phyloP scores from a whole-genome alignment of 2,797 vertebrate species.

The Silurus aristotelis region DNA sequence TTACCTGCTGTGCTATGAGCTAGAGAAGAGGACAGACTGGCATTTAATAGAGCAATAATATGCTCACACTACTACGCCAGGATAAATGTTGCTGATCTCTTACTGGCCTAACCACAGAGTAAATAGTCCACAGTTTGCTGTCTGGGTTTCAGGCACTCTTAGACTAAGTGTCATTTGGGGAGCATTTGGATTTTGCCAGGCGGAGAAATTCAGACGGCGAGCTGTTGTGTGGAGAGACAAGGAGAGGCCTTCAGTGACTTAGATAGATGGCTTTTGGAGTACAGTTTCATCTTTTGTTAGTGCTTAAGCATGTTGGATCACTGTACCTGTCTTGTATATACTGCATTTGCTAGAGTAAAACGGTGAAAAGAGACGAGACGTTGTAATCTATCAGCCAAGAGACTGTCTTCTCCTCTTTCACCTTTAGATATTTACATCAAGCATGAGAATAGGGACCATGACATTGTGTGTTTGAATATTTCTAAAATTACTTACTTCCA shows the following conservation, averaged over 20 bases:
- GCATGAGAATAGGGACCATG: neutral
- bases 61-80: constrained; percentile 52
- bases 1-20: constrained; percentile 19
- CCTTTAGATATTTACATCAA: neutral
- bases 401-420: neutral
- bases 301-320: constrained; percentile 12
- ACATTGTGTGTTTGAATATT: neutral
- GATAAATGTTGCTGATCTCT: constrained; percentile 57
- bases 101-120: constrained; percentile 48
- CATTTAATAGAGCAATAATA: constrained; percentile 52
- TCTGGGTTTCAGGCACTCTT: constrained; percentile 57
- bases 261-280: constrained; percentile 28
- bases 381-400: neutral
- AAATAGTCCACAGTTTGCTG: constrained; percentile 61
- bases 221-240: constrained; percentile 42
- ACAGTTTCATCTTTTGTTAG: constrained; percentile 31
- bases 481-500: neutral
- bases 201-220: constrained; percentile 49
- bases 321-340: constrained; percentile 11
- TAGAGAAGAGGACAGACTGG: constrained; percentile 24
- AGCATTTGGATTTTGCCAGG: constrained; percentile 37
- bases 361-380: neutral
- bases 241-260: constrained; percentile 16
- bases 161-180: constrained; percentile 54
- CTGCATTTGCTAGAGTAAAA: neutral